Base-by-base conservation (phyloP, 2,797 vertebrate species). In the Chromobotia macracanthus region DNA sequence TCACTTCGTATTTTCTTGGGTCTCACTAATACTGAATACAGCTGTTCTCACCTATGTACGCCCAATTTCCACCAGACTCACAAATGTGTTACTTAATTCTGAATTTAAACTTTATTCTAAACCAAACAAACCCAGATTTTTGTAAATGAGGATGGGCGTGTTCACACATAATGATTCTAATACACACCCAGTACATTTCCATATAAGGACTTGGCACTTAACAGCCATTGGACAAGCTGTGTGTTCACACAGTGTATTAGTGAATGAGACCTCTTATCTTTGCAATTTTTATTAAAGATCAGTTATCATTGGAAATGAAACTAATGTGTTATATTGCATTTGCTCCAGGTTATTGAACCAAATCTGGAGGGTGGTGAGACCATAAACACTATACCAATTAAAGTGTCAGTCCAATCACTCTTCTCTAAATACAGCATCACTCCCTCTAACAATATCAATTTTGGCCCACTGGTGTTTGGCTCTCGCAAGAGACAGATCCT, bases 341-440 rank as follows among this genome's bases (percentile, higher is more conserved):
- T 71, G 35, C 21, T 82, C 0, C 87, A 98, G 97, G 91, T 98
- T 75, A 94, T 94, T 83, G 96, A 99, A 69, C 95, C 95, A 65
- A 92, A 5, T 66, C 1, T 89, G 8, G 85, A 92, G 9, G 92
- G 87, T 65, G 92, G 90, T 2, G 92, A 95, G 86, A 85, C 84
- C 46, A 91, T 96, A 0, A 90, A 90, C 72, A 85, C 80, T 77
- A 91, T 96, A 68, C 84, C 93, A 0, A 89, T 97, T 75, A 94
- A 85, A 16, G 79, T 97, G 77, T 95, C 95, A 0, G 88, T 93
- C 0, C 90, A 87, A 56, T 91, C 94, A 0, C 65, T 94, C 46
- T 96, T 93, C 89, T 88, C 93, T 87, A 96, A 94, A 65, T 98
- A 94, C 86, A 92, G 18, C 67, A 92, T 97, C 86, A 86, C 72